phyloP scores from a whole-genome alignment of 2,797 vertebrate species.

The Nasua narica region DNA sequence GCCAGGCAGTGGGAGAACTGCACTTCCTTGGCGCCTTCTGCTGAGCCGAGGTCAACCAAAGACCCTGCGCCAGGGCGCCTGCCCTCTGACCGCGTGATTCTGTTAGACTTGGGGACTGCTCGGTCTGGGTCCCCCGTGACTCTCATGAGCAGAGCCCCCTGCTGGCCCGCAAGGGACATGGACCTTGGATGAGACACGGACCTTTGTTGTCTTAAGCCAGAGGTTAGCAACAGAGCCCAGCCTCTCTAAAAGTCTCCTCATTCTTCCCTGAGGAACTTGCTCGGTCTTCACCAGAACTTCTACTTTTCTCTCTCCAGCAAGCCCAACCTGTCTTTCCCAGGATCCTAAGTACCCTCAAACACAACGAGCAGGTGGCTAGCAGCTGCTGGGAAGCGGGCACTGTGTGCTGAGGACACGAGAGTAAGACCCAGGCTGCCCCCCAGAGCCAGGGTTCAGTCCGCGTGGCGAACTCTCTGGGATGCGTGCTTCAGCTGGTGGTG shows the following conservation, averaged over 20 bases:
- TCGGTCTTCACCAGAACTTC: not conserved
- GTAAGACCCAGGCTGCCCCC: not conserved
- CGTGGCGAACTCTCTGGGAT: fast-evolving
- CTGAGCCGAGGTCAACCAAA: not conserved
- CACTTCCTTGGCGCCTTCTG: not conserved
- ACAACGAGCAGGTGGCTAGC: not conserved
- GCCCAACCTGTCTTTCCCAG: not conserved
- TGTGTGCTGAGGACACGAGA: not conserved
- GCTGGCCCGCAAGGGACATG: not conserved
- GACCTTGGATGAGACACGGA: not conserved
- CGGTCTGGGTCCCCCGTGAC: not conserved
- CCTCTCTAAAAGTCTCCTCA: too few relatives aligned
- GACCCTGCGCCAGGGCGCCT: fast-evolving
- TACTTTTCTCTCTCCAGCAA: not conserved
- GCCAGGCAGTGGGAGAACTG: fast-evolving
- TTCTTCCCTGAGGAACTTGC: not conserved
- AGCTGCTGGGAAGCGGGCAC: not conserved
- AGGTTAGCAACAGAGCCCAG: not conserved
- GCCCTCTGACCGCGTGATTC: not conserved
- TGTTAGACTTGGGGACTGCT: not conserved
- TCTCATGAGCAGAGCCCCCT: not conserved
- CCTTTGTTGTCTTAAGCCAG: not conserved
- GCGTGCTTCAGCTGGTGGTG: not conserved
- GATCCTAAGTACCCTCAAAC: not conserved
- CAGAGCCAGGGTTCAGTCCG: not conserved